Evolutionary conservation across 2,113 vertebrate species (phyloP).

Genomic region (Coracopsis vasa): DNA sequence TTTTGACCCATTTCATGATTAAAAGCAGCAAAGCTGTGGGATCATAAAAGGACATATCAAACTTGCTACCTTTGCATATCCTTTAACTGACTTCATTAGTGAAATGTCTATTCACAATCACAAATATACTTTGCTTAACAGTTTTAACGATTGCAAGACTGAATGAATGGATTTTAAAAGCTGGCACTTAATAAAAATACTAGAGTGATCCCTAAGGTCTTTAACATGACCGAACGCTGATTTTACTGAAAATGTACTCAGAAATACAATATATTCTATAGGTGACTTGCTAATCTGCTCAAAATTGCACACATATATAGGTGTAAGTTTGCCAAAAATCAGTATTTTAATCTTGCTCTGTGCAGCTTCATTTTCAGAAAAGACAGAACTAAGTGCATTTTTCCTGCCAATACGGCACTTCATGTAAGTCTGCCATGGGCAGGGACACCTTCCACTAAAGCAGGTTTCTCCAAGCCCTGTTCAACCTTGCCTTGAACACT

Average conservation of each 20-base stretch:
- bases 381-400: not conserved
- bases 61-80: not conserved
- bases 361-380: constrained; percentile 1
- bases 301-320: not conserved
- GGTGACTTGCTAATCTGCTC: constrained; percentile 25
- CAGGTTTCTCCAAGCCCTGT: not conserved
- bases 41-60: not conserved
- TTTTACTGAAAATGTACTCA: not conserved
- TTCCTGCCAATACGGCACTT: constrained; percentile 16
- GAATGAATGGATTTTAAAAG: not conserved
- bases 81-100: not conserved
- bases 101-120: constrained; percentile 5
- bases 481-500: not conserved
- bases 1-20: not conserved
- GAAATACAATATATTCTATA: not conserved
- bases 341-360: constrained; percentile 1
- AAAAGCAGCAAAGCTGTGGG: not conserved
- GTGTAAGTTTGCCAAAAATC: constrained; percentile 8
- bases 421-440: not conserved
- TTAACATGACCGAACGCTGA: not conserved
- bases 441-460: not conserved
- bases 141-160: not conserved
- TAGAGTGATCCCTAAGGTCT: not conserved
- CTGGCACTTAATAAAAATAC: not conserved
- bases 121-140: not conserved